Base-by-base conservation (phyloP, 2,797 vertebrate genomes). In the Notolabrus celidotus region DNA sequence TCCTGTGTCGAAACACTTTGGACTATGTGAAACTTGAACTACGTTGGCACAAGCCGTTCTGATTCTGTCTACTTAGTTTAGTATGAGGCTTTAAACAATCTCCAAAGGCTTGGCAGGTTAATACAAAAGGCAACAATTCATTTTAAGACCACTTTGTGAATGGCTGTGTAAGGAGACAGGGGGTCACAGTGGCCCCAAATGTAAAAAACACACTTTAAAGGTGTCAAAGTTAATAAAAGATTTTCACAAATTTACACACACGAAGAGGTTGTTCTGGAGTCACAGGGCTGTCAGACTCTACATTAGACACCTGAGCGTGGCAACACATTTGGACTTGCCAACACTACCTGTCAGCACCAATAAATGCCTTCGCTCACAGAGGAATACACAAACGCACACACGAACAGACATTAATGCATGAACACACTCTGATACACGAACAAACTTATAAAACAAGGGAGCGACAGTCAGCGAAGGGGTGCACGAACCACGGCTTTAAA, bases 261-360 rank as follows among this genome's bases (percentile, higher is more conserved):
- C 25, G 14, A 16, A 62, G 46, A 60, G 58, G 64, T 55, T 46
- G 39, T 65, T 59, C 34, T 27, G 1, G 82, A 77, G 73, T 84
- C 69, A 29, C 62, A 0, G 46, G 17, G 67, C 74, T 78, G 84
- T 82, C 76, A 70, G 74, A 31, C 8, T 53, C 59, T 20, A 42
- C 50, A 39, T 85, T 73, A 80, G 70, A 85, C 75, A 73, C 60
- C 36, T 2, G 45, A 67, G 67, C 64, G 77, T 1, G 51, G 66
- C 53, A 63, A 73, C 74, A 62, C 76, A 73, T 84, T 82, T 51
- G 65, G 80, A 85, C 74, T 71, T 49, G 70, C 66, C 72, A 59
- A 76, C 87, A 25, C 70, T 55, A 79, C 71, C 71, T 60, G 75
- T 89, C 88, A 71, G 64, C 79, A 75, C 78, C 60, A 52, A 84